Evolutionary conservation across 2,888 invertebrate genomes (phyloP).

Genomic region (Copidosoma aretas): DNA sequence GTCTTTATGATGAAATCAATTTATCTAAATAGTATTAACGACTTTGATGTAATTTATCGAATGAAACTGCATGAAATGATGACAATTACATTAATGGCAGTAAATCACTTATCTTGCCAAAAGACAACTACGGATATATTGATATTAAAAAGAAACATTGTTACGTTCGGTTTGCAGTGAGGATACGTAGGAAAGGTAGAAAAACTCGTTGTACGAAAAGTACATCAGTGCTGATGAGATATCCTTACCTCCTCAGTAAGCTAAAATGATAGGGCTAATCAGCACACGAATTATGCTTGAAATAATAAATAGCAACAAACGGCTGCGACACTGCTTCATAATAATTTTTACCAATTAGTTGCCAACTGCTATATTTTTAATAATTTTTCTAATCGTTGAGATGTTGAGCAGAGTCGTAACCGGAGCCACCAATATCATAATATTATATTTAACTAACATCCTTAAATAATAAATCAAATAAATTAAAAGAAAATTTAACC

Average conservation of each 20-base stretch:
- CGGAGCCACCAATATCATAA: background rate
- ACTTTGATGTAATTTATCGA: constrained; percentile 21
- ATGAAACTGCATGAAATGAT: constrained; percentile 29
- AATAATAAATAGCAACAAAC: constrained; percentile 20
- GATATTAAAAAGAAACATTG: constrained; percentile 50
- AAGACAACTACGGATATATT: constrained; percentile 30
- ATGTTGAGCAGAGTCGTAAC: constrained; percentile 18
- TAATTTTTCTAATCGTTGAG: background rate
- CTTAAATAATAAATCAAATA: too few relatives aligned
- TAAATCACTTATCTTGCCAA: constrained; percentile 43
- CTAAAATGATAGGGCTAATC: constrained; percentile 59
- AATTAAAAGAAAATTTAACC: too few relatives aligned
- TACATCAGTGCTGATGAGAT: constrained; percentile 59
- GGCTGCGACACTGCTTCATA: constrained; percentile 14
- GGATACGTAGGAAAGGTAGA: constrained; percentile 55
- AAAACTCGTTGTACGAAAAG: constrained; percentile 54
- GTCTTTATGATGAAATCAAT: background rate
- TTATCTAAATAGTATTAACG: background rate
- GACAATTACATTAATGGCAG: constrained; percentile 46
- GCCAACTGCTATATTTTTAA: background rate
- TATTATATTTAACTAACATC: background rate
- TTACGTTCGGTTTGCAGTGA: constrained; percentile 53
- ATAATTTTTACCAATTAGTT: background rate
- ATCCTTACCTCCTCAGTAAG: constrained; percentile 63
- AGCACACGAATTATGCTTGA: constrained; percentile 58